Percentiles rank a stretch among this genome's conserved stretches.
Evolutionary conservation across 30 jellyfish, hydroid and myxozoan species (phyloP).

Genomic region (Clytia hemisphaerica): DNA sequence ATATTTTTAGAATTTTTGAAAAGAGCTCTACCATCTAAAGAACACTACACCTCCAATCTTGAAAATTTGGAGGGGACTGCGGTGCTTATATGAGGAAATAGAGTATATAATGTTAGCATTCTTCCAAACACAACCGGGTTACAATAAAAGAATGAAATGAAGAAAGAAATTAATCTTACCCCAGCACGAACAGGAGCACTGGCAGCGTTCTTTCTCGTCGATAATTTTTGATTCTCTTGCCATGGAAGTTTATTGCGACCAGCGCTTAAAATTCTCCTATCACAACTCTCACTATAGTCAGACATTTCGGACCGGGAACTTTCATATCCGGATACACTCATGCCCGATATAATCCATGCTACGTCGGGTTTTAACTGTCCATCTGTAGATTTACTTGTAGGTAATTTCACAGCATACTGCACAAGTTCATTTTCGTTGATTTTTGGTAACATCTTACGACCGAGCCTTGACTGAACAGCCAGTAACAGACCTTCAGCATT

Average conservation of each 20-base stretch:
- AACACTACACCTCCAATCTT: no score
- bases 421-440: slow-evolving; percentile 58
- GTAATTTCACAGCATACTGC: slow-evolving; percentile 60
- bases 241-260: slow-evolving; percentile 76
- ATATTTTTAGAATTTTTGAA: no score
- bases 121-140: no score
- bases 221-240: slow-evolving; percentile 23
- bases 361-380: slow-evolving; percentile 63
- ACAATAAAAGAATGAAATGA: no score
- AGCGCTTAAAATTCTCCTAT: slow-evolving; percentile 56
- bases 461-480: slow-evolving; percentile 87
- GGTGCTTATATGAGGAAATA: no score
- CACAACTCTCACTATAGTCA: not conserved
- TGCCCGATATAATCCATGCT: slow-evolving; percentile 73
- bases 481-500: slow-evolving; percentile 85
- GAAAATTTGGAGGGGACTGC: no score
- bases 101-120: no score
- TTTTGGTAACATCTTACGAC: slow-evolving; percentile 66
- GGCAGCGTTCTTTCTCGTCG: slow-evolving; percentile 54
- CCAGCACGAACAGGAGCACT: slow-evolving; percentile 86
- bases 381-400: slow-evolving; percentile 24
- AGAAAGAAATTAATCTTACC: slow-evolving; percentile 48
- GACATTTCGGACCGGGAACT: not conserved
- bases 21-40: no score
- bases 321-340: slow-evolving; percentile 32